Base-by-base conservation (phyloP, 2,797 vertebrate genomes). In the Cyclopterus lumpus region DNA sequence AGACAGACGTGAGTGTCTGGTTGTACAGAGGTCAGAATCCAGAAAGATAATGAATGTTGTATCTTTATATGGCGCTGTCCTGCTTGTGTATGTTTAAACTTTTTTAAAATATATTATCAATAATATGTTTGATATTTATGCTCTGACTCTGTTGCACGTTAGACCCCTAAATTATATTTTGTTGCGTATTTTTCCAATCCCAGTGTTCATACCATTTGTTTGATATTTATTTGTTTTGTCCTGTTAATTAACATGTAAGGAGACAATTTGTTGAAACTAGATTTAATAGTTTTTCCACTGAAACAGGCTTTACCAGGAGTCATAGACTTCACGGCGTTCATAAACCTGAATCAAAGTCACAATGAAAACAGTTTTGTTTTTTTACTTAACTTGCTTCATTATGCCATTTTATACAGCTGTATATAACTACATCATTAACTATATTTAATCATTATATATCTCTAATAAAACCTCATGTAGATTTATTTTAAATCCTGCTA, bases 81-180 rank as follows among this genome's bases (percentile, higher is more conserved):
- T 82, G 79, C 85, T 92, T 83, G n/a, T 83, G n/a, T 86, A 46
- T 85, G 71, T 93, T 76, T 64, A 75, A 89, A 82, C 28, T 83
- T 89, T 61, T 60, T 76, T 46, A 42, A 40, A n/a, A n/a, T 9
- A 14, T 42, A 14, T 15, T 42, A 59, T 71, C 82, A 70, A 75
- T 86, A 76, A 82, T 90, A 79, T 91, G 54, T 89, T 90, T 89
- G 81, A 83, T 91, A 92, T 94, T 92, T 88, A 88, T 91, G 85
- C 86, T 92, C 80, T 92, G 83, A 91, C 72, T 89, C 73, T 87
- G 75, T 92, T 94, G 88, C 91, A 90, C 71, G 14, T 89, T 89
- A 85, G 30, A 79, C 73, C 46, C n/a, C 73, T 88, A 88, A 84
- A 85, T 89, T 78, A 88, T 84, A 84, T 83, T 88, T 81, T 71